Conservation (phyloP, 1,140 invertebrate genomes). For the Pseudomyrmex gracilis region DNA sequence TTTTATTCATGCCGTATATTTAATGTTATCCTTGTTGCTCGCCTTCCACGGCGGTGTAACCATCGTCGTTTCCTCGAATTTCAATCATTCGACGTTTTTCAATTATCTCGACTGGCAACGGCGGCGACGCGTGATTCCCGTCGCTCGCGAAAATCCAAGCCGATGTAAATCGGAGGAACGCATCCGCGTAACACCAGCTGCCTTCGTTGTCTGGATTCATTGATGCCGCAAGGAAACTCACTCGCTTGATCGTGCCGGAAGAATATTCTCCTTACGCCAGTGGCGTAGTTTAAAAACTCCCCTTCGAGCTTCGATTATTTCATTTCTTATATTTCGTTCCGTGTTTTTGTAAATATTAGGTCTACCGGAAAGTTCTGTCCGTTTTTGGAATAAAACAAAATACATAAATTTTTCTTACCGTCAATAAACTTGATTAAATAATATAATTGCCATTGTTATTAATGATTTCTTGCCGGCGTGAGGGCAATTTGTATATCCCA, state of each 20-base stretch:
- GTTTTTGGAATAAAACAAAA: no score
- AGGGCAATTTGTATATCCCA: no score
- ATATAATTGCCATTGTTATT: no score
- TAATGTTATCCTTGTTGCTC: constrained; percentile 1
- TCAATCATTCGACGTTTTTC: constrained; percentile 42
- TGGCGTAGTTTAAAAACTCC: neutral
- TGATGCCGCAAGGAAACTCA: constrained; percentile 26
- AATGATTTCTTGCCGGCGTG: no score
- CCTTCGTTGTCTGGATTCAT: constrained; percentile 18
- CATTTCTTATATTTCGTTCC: no score
- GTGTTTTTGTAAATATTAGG: no score
- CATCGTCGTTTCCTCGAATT: constrained; percentile 26
- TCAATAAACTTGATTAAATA: no score
- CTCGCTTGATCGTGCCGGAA: neutral
- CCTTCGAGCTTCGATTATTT: neutral
- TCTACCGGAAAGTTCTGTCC: no score
- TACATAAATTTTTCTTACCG: no score
- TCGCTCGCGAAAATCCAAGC: constrained; percentile 40
- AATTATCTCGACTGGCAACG: constrained; percentile 23
- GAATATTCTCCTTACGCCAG: constrained; percentile 4
- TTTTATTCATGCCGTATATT: constrained; percentile 15
- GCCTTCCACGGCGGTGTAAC: neutral
- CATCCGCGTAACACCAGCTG: constrained; percentile 27
- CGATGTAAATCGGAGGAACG: constrained; percentile 36
- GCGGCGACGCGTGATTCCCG: constrained; percentile 8